Base-by-base conservation (phyloP, 2,888 invertebrate species). In the Agriopis leucophaearia region DNA sequence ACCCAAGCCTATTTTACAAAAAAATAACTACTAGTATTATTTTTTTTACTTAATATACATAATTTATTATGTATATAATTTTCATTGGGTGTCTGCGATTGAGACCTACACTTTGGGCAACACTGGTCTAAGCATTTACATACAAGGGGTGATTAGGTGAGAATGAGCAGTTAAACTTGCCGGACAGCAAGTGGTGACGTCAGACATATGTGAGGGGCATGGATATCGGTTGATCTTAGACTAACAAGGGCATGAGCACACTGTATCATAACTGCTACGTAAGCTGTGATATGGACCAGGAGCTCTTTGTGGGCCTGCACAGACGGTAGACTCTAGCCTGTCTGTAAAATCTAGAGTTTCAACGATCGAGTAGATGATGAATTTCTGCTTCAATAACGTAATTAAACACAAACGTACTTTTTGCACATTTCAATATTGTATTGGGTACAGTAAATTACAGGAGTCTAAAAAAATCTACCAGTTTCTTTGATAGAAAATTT, bases 121-220 rank as follows among this genome's bases (percentile, higher is more conserved):
- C 55, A 0, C 12, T 55, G 55, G 42, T 18, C 40, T 45, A 50
- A 36, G 38, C 42, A 74, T 66, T 73, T 70, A 52, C 73, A 74
- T 68, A 74, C 74, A 74, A 74, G 59, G 50, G 69, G 65, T 68
- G 68, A 74, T 74, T 72, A 76, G 59, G 38, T 62, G 47, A 59
- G 72, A 80, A 81, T 71, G 75, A 78, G 69, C 56, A 44, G 15
- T 45, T 9, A 57, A 27, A 45, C n/a, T 13, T 35, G 44, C n/a
- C 12, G 8, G 16, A 40, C 9, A 16, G 38, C 55, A 45, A 57
- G 57, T 12, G 48, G 44, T 75, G 74, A 75, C 72, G 73, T 44
- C 69, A 64, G 57, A 27, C 9, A 8, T n/a, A 58, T 74, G 74
- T 79, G 78, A 69, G 55, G 9, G 57, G 77, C 75, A 75, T 81